Evolutionary conservation across 2,888 invertebrate species (phyloP), one percentile per base, ranked within the genome.

Genomic region (Muschampia plurimacula): DNA sequence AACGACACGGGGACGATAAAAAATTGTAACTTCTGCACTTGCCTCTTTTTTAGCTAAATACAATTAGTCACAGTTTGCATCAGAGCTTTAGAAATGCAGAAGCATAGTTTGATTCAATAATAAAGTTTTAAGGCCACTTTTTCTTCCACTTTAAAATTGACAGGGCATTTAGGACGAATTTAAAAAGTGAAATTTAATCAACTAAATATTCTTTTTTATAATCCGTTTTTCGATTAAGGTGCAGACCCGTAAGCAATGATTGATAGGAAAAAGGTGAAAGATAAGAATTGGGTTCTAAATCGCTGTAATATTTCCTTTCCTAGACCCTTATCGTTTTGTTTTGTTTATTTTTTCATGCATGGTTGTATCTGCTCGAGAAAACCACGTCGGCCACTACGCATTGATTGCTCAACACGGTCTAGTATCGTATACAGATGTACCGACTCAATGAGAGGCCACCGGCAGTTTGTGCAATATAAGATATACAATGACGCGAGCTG

Each of bases 1-100:
- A 83, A 83, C 77, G 76, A 78, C 79, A 78, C 82, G 82, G 85
- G 84, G 81, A 86, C 22, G 59, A 66, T 65, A 86, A 84, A 82
- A 52, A 82, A 22, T 82, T 83, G 82, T 78, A 77, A 65, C 77
- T 62, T 74, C 64, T 76, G 77, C 74, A 73, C 75, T 73, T 76
- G 72, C 72, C 74, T 72, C 64, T 75, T 75, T 83, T 32, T 81
- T 78, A 83, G 80, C 82, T 83, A 81, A 82, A 80, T 80, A 79
- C 76, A 79, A 86, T 87, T 85, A 76, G 87, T 79, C 77, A 82
- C 84, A 83, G 80, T 46, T 67, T 46, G 32, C 67, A 44, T 12
- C 59, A 22, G 57, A 44, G 78, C 81, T 82, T 74, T 67, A 60
- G 22, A 65, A 73, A 73, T 32, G 55, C 39, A 60, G 5, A 59